A percentile compares a stretch with the other conserved stretches of the same genome.
These are phyloP conservation scores for Bimastos eiseni DNA, from an alignment of 2,888 invertebrate genomes.

Conservation along the genomic window DNA sequence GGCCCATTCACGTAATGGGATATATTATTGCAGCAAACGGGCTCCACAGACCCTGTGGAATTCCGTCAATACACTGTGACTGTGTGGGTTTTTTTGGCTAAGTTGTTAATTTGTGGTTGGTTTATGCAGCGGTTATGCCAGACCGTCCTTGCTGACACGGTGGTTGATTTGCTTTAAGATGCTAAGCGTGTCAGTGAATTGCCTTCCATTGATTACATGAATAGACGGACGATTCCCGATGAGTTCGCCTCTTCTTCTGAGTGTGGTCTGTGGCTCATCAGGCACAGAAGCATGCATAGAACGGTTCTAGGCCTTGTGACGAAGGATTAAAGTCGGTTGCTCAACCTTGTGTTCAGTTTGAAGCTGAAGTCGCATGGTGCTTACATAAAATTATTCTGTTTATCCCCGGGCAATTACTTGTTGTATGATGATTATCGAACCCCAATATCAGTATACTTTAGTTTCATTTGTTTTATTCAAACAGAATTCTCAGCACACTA, in stretches of 20 bases:
- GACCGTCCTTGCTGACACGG: not conserved
- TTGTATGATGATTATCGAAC: no score
- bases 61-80: not conserved
- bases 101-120: conserved; percentile 10
- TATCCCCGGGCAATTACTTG: no score
- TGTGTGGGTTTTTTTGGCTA: not conserved
- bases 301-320: not conserved
- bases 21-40: conserved; percentile 15
- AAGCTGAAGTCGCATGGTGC: no score
- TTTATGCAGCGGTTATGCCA: not conserved
- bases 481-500: no score
- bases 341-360: not conserved
- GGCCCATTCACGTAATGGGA: conserved; percentile 21
- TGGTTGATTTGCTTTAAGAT: not conserved
- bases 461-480: no score
- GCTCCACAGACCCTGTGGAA: not conserved
- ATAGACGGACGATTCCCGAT: not conserved
- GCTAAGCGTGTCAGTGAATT: not conserved
- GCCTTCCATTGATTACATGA: not conserved
- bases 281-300: not conserved
- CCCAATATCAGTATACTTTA: no score
- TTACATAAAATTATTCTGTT: no score
- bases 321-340: no score
- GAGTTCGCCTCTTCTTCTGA: not conserved
- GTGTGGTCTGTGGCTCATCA: not conserved